Conservation (phyloP, 2,113 vertebrate species). For the Toxostoma redivivum region DNA sequence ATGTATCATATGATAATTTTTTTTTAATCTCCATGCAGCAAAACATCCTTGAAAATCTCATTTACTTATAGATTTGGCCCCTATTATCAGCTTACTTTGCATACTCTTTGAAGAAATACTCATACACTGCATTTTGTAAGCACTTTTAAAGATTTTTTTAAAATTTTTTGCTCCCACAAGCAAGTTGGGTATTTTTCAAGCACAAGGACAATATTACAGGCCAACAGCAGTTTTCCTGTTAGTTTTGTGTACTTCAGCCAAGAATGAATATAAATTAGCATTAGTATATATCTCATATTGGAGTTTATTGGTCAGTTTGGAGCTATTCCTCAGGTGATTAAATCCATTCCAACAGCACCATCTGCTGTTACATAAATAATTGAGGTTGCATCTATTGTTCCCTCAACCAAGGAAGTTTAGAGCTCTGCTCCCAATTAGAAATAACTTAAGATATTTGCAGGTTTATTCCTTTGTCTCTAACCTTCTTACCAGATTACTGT, state of each 20-base stretch:
- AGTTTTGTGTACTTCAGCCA: background rate
- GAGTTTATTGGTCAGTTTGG: background rate
- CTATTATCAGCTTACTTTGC: background rate
- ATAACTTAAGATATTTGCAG: background rate
- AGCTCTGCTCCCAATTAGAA: background rate
- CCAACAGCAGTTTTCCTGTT: background rate
- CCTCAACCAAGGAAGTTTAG: background rate
- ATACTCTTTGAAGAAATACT: background rate
- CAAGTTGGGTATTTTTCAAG: background rate
- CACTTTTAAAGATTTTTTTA: background rate
- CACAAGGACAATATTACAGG: background rate
- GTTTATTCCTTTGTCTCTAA: background rate
- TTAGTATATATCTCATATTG: background rate
- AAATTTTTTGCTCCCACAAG: background rate
- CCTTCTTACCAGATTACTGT: background rate
- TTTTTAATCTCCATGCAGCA: background rate
- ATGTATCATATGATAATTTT: background rate
- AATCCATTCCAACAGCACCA: background rate
- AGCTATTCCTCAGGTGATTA: background rate
- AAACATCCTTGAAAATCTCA: background rate
- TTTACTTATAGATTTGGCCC: background rate
- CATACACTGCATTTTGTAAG: background rate
- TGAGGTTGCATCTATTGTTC: background rate
- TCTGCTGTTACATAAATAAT: background rate
- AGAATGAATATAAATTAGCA: background rate